Percentiles rank a stretch among this genome's conserved stretches.
Conservation (phyloP, 2,888 invertebrate genomes). For the Agonopterix alstromeriana region DNA sequence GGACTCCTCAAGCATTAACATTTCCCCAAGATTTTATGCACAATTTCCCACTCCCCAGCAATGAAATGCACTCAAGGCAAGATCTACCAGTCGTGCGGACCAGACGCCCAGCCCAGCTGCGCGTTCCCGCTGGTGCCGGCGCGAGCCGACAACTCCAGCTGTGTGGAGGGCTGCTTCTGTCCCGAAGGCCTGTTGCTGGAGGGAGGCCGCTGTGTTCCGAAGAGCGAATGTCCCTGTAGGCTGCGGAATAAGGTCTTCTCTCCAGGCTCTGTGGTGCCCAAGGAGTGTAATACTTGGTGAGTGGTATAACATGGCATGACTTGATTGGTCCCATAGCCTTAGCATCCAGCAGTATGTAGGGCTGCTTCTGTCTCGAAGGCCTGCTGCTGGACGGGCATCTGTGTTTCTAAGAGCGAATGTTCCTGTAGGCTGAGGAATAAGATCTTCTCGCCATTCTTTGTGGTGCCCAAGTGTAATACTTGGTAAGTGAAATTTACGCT, state of each 20-base stretch:
- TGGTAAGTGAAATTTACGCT: constrained; percentile 78
- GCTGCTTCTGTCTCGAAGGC: constrained; percentile 91
- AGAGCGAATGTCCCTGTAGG: constrained; percentile 87
- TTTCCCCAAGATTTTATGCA: no score
- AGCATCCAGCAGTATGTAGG: constrained; percentile 82
- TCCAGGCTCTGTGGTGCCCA: constrained; percentile 82
- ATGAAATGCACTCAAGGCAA: constrained; percentile 85
- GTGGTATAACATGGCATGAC: constrained; percentile 12
- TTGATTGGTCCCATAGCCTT: no score
- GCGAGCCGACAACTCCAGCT: constrained; percentile 60
- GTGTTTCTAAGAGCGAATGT: constrained; percentile 83
- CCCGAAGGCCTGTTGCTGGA: constrained; percentile 86
- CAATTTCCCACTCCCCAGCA: constrained; percentile 69
- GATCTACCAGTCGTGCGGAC: constrained; percentile 87
- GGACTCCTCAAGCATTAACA: no score
- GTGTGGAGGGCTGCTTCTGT: constrained; percentile 94
- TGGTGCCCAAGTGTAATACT: constrained; percentile 88
- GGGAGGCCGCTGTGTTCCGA: constrained; percentile 83
- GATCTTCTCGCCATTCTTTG: constrained; percentile 81
- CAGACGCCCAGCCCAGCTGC: constrained; percentile 84
- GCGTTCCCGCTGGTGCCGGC: constrained; percentile 60
- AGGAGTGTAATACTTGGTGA: constrained; percentile 91
- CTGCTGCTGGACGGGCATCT: constrained; percentile 85
- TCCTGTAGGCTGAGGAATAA: constrained; percentile 88
- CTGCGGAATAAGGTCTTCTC: constrained; percentile 83